phyloP scores from a whole-genome alignment of 2,797 vertebrate species.

The Pteronotus mesoamericanus region DNA sequence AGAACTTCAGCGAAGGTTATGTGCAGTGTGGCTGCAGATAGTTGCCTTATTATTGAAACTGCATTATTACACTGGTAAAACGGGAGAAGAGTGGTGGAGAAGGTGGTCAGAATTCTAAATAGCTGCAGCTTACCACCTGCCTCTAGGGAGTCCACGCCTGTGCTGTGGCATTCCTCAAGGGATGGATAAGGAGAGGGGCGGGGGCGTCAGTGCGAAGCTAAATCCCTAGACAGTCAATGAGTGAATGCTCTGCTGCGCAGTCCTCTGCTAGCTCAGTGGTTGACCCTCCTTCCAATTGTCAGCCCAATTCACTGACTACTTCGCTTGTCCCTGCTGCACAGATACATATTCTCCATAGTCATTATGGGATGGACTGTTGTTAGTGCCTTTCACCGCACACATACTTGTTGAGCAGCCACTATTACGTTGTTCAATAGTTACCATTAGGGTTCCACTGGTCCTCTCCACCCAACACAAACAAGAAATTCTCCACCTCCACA shows the following conservation, averaged over 20 bases:
- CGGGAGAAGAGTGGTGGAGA: slow-evolving; percentile 68
- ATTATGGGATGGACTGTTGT: background rate
- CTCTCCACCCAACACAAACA: slow-evolving; percentile 97
- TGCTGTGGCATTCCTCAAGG: slow-evolving; percentile 74
- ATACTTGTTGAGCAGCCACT: background rate
- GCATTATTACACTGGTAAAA: slow-evolving; percentile 63
- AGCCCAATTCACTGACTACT: slow-evolving; percentile 39
- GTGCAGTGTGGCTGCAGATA: slow-evolving; percentile 38
- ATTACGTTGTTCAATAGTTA: slow-evolving; percentile 72
- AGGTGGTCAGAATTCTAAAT: slow-evolving; percentile 76
- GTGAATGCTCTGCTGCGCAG: slow-evolving; percentile 38
- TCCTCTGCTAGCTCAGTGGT: slow-evolving; percentile 49
- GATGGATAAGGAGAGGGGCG: slow-evolving; percentile 62
- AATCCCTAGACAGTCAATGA: slow-evolving; percentile 63
- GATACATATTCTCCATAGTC: background rate
- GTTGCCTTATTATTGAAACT: slow-evolving; percentile 60
- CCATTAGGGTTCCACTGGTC: slow-evolving; percentile 99
- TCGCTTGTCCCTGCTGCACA: background rate
- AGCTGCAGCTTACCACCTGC: slow-evolving; percentile 76
- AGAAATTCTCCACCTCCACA: slow-evolving; percentile 99
- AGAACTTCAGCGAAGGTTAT: slow-evolving; percentile 55
- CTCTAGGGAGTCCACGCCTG: slow-evolving; percentile 72
- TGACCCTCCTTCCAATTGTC: slow-evolving; percentile 48
- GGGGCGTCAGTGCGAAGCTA: slow-evolving; percentile 63
- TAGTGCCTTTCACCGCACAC: background rate